Percentiles rank a stretch among this genome's conserved stretches.
phyloP scores from a whole-genome alignment of 2,888 invertebrate genomes.

The Saturnia japonica region DNA sequence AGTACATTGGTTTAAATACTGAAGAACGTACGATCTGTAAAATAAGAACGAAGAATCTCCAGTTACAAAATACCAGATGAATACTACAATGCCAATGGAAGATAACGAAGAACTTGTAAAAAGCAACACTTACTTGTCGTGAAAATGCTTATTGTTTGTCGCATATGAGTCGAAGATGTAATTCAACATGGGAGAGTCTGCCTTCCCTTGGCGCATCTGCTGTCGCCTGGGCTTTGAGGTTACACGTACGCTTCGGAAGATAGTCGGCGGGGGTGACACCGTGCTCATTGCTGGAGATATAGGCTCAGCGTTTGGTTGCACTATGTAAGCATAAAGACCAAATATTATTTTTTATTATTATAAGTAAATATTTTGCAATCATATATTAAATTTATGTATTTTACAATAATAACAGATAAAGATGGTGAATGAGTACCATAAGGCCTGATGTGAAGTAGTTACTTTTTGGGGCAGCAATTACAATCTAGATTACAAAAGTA shows the following conservation, averaged over 20 bases:
- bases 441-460: too few species aligned
- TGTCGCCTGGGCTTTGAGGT: conserved; percentile 59
- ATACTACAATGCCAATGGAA: too few species aligned
- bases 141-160: conserved; percentile 86
- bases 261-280: conserved; percentile 55
- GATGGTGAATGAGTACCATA: too few species aligned
- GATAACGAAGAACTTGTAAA: not conserved
- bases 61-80: not conserved
- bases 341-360: too few species aligned
- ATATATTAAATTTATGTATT: too few species aligned
- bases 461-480: too few species aligned
- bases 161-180: conserved; percentile 88
- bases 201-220: conserved; percentile 71
- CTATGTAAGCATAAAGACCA: conserved; percentile 27
- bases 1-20: not conserved
- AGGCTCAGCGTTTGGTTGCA: conserved; percentile 46
- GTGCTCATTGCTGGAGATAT: conserved; percentile 36
- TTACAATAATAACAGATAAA: too few species aligned
- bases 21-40: not conserved
- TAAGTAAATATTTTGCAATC: too few species aligned
- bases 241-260: conserved; percentile 48
- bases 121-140: conserved; percentile 73
- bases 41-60: not conserved
- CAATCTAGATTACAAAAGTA: too few species aligned
- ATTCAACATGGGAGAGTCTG: conserved; percentile 87